Evolutionary conservation across 2,113 vertebrate species (phyloP).

Genomic region (Steatornis caripensis): DNA sequence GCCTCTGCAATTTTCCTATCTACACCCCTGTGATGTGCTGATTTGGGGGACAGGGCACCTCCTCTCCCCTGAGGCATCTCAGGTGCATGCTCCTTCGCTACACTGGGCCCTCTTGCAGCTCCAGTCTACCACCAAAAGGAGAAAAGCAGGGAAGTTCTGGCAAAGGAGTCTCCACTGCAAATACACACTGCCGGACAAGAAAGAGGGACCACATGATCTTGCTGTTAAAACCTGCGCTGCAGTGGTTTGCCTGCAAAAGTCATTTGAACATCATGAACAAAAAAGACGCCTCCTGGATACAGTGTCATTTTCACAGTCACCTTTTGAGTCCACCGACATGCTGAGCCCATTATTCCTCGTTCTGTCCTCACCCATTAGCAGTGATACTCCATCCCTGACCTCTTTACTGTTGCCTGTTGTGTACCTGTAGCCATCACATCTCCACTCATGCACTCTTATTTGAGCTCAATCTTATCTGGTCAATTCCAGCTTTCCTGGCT

Average conservation of each 20-base stretch:
- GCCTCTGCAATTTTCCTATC: neutral
- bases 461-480: neutral
- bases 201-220: neutral
- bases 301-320: neutral
- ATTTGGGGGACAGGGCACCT: neutral
- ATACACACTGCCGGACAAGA: neutral
- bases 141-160: neutral
- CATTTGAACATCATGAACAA: neutral
- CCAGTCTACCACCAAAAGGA: neutral
- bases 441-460: neutral
- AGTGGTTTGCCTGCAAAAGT: neutral
- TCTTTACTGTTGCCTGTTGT: neutral
- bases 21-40: neutral
- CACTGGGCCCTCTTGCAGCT: neutral
- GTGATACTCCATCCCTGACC: neutral
- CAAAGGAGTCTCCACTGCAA: neutral
- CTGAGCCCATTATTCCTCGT: neutral
- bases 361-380: neutral
- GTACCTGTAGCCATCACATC: neutral
- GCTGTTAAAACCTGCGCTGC: neutral
- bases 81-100: neutral
- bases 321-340: neutral
- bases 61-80: neutral
- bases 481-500: neutral
- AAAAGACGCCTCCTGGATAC: neutral